Base-by-base conservation (phyloP, 2,888 invertebrate species). In the Papilio elwesi region DNA sequence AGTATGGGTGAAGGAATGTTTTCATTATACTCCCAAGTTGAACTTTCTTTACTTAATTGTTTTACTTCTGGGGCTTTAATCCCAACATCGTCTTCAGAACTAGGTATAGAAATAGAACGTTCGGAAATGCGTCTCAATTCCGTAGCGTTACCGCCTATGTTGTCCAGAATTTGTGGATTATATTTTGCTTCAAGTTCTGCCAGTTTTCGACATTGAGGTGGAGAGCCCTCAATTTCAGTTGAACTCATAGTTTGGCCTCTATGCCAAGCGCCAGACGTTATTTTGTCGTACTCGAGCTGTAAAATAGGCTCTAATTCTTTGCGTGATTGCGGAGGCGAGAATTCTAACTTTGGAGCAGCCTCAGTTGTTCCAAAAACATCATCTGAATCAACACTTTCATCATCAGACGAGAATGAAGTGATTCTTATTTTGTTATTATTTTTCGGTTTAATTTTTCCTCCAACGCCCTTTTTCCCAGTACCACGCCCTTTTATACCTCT, bases 281-380 rank as follows among this genome's bases (percentile, higher is more conserved):
- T 94, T 80, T 96, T 95, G 83, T 96, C 96, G 71, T 96, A 96
- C 83, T 96, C 96, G 73, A 95, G 95, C 81, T 96, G 96, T 51
- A 96, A 85, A 74, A 96, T 96, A 0, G 96, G 96, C 84, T 96
- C 96, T 80, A 96, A 95, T 82, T 96, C 96, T 86, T 96, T 96
- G 9, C 96, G 94, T 53, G 96, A 96, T 81, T 96, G 96, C 5
- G 96, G 96, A 2, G 96, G 96, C 13, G 96, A 96, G 85, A 96
- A 96, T 83, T 96, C 96, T 52, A 96, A 90, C 79, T 95, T 95
- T 10, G 96, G 96, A 73, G 96, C 96, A 15, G 96, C 96, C 88
- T 96, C 96, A 0, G 96, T 96, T 43, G 96, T 96, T 47, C 96
- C 96, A 83, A 96, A 96, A 0, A 96, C 96, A 85, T 96, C 96